Base-by-base conservation (phyloP, 2,888 invertebrate species). In the Acanthosoma haemorrhoidale region DNA sequence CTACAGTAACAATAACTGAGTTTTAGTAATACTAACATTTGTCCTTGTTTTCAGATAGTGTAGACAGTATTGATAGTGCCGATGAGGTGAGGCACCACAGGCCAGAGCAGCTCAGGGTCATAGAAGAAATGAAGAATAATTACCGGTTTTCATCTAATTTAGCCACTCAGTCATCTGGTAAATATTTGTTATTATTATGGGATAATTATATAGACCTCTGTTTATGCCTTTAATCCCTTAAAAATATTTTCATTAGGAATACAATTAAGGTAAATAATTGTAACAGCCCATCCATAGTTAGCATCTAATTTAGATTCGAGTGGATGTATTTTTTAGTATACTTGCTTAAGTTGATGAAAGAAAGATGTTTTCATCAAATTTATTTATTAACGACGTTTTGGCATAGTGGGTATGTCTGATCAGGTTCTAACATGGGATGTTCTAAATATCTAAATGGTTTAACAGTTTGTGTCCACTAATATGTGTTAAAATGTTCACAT, bases 91-190 rank as follows among this genome's bases (percentile, higher is more conserved):
- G 63, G 25, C 69, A 57, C 18, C 38, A 43, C 18, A 73, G 63
- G 67, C 64, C 71, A n/a, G 60, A 69, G 8, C 60, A 41, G 51
- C 69, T 41, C 16, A 38, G 41, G 15, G 31, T 32, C 29, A 8
- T 51, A 13, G 41, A 32, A 8, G 41, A 58, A 13, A 18, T 21
- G 32, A 69, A 69, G 31, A 34, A 36, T 15, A 57, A 67, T 8
- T 66, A 59, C 41, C 66, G 69, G 18, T 71, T 63, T 36, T 66
- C 73, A 1, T 15, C 70, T 4, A 71, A 72, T 29, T 63, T 73
- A 29, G 71, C 71, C 4, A 59, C 70, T 13, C 73, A 73, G 41
- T 72, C 71, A 18, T 71, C 71, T 58, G 73, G 73, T 73, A n/a
- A 51, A 16, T 64, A 68, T 18, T 38, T n/a, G n/a, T 51, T 61